Evolutionary conservation across 2,888 invertebrate species (phyloP).

Genomic region (Drosophila demipolita): DNA sequence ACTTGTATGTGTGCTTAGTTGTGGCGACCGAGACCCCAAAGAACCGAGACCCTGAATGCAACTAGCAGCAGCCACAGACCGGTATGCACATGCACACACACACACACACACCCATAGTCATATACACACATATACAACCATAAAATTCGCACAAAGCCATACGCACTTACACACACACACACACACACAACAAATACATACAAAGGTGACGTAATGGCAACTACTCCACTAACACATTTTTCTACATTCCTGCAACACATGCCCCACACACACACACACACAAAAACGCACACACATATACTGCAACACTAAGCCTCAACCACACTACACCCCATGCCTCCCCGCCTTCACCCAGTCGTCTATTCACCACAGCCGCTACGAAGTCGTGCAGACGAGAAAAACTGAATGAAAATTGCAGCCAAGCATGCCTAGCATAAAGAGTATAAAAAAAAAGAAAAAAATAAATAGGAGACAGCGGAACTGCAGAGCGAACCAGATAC

Average conservation of each 20-base stretch:
- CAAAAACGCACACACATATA: neutral
- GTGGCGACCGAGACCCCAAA: slow-evolving; percentile 12
- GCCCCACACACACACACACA: slow-evolving; percentile 10
- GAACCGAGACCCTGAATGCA: slow-evolving; percentile 7
- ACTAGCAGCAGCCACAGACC: slow-evolving; percentile 11
- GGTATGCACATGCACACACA: slow-evolving; percentile 8
- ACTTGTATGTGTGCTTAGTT: slow-evolving; percentile 1
- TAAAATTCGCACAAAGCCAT: neutral
- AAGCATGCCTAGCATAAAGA: slow-evolving; percentile 44
- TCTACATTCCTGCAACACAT: slow-evolving; percentile 83
- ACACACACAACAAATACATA: slow-evolving; percentile 32
- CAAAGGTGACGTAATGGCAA: slow-evolving; percentile 85
- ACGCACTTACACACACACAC: slow-evolving; percentile 14
- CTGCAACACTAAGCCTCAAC: neutral
- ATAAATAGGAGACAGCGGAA: slow-evolving; percentile 29
- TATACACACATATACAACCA: neutral
- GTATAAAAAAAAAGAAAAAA: slow-evolving; percentile 11
- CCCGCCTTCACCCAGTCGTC: slow-evolving; percentile 19
- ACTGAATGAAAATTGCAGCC: slow-evolving; percentile 61
- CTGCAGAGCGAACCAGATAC: slow-evolving; percentile 12
- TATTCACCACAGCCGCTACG: slow-evolving; percentile 18
- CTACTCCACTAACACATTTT: slow-evolving; percentile 85
- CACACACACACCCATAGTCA: neutral
- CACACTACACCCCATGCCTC: neutral
- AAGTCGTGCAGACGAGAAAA: slow-evolving; percentile 43